phyloP scores from a whole-genome alignment of 2,113 vertebrate genomes.

The Hippocampus guttulatus region DNA sequence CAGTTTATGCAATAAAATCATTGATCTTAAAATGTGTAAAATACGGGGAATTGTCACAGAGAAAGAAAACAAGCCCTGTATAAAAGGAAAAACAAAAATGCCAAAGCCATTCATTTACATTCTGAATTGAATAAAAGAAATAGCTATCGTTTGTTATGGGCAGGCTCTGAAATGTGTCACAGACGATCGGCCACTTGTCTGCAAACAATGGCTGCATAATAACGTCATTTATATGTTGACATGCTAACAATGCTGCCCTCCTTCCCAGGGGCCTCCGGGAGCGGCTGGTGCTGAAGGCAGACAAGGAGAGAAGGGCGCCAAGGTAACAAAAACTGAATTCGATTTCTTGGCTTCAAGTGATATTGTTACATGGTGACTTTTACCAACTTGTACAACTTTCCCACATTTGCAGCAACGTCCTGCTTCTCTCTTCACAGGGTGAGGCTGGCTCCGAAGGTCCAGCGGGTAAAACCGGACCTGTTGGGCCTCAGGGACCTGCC shows the following conservation, averaged over 20 bases:
- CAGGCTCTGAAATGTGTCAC: constrained; percentile 6
- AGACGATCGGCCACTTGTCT: not conserved
- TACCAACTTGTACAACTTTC: not conserved
- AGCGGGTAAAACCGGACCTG: constrained; percentile 91
- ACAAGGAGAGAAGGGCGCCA: constrained; percentile 96
- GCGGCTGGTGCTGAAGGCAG: constrained; percentile 87
- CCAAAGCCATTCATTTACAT: not conserved
- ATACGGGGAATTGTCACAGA: no score
- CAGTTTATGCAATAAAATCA: not conserved
- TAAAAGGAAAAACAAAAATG: no score
- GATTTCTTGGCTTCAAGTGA: not conserved
- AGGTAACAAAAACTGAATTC: constrained; percentile 75
- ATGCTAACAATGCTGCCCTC: constrained; percentile 26
- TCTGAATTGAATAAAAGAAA: not conserved
- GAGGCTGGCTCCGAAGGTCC: constrained; percentile 90
- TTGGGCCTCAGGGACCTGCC: constrained; percentile 89
- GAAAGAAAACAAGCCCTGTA: no score
- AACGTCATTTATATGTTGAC: constrained; percentile 16
- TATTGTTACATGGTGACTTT: not conserved
- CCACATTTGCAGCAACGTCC: not conserved
- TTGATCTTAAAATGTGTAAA: not conserved
- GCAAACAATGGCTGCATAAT: not conserved
- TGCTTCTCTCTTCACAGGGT: constrained; percentile 72
- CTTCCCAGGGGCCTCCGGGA: constrained; percentile 87
- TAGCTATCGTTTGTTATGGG: not conserved